A percentile compares a stretch with the other conserved stretches of the same genome.
These are phyloP conservation scores for Sebastes vulpes DNA, from an alignment of 2,797 vertebrate species.

Conservation along the genomic window DNA sequence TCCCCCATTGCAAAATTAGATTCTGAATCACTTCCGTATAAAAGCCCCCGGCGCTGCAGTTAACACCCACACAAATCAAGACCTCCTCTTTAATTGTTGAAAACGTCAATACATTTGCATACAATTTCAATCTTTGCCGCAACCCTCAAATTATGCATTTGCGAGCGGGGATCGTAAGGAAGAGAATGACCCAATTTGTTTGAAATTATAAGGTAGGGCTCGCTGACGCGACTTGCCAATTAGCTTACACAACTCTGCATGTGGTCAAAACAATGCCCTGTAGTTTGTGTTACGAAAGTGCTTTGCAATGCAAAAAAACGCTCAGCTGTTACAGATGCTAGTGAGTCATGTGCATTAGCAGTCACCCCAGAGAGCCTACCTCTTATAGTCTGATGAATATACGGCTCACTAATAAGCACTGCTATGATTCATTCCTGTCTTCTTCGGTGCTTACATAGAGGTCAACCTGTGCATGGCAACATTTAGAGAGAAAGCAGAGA, in stretches of 20 bases:
- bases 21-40: conserved; percentile 49
- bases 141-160: conserved; percentile 60
- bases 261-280: conserved; percentile 63
- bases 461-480: conserved; percentile 58
- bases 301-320: conserved; percentile 67
- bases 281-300: conserved; percentile 54
- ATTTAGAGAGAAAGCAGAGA: conserved; percentile 48
- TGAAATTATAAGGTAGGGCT: conserved; percentile 59
- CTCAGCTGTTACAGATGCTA: conserved; percentile 62
- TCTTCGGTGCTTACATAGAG: conserved; percentile 56
- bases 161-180: conserved; percentile 46
- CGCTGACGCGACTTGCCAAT: conserved; percentile 60
- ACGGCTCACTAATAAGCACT: conserved; percentile 71
- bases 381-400: conserved; percentile 73
- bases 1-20: conserved; percentile 66
- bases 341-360: conserved; percentile 64
- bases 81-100: conserved; percentile 72
- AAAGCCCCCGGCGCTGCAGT: conserved; percentile 53
- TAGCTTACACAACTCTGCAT: conserved; percentile 67
- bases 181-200: conserved; percentile 74
- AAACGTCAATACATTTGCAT: conserved; percentile 76
- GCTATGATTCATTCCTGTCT: conserved; percentile 70
- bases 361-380: conserved; percentile 67
- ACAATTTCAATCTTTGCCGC: conserved; percentile 50
- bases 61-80: conserved; percentile 70